Conservation (phyloP, 2,797 vertebrate genomes). For the Hyperoplus immaculatus region DNA sequence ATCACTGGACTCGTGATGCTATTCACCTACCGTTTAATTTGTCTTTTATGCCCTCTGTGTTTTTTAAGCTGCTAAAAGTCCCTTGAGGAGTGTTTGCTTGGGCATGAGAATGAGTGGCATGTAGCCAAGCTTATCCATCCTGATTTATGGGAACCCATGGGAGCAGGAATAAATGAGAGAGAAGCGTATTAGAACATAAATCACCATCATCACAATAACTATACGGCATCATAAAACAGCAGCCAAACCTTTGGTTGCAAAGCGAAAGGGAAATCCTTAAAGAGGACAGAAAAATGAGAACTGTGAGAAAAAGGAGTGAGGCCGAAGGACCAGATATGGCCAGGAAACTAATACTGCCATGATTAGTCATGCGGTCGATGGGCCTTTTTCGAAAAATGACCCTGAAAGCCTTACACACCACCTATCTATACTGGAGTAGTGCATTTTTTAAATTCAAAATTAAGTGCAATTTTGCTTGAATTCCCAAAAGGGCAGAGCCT, state of each 20-base stretch:
- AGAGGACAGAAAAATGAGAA: constrained; percentile 75
- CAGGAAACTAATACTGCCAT: constrained; percentile 71
- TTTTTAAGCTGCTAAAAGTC: constrained; percentile 41
- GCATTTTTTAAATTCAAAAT: not conserved
- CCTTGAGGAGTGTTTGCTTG: constrained; percentile 59
- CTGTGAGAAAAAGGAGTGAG: constrained; percentile 78
- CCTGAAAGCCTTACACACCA: constrained; percentile 13
- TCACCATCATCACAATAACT: constrained; percentile 78
- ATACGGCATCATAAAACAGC: constrained; percentile 70
- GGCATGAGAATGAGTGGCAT: constrained; percentile 67
- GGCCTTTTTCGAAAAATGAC: constrained; percentile 40
- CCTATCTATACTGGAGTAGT: not conserved
- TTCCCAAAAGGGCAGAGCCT: no score
- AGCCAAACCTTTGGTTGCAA: constrained; percentile 55
- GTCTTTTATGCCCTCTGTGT: constrained; percentile 23
- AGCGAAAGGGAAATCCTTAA: constrained; percentile 44
- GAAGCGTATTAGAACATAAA: constrained; percentile 74
- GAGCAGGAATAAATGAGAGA: constrained; percentile 67
- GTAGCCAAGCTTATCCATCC: constrained; percentile 50
- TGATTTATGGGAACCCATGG: constrained; percentile 76
- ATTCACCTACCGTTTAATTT: constrained; percentile 40
- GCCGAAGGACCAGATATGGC: constrained; percentile 68
- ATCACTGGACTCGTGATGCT: constrained; percentile 29
- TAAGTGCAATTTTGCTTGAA: not conserved
- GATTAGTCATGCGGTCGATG: constrained; percentile 76